Evolutionary conservation across 2,888 invertebrate genomes (phyloP).

Genomic region (Acronicta alni): DNA sequence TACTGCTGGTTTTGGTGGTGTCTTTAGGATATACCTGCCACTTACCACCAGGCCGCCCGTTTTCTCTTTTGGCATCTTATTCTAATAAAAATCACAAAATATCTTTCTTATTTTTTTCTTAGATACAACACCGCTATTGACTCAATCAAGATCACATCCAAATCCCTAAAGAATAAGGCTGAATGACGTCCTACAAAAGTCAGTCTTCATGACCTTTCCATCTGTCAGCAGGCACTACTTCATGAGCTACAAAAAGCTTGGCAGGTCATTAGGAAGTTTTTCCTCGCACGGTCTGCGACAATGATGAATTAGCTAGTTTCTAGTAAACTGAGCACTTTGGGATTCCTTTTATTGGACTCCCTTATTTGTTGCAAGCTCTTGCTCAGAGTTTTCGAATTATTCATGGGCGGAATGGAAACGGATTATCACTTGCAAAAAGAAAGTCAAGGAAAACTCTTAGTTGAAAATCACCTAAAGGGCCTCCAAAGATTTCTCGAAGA

Average conservation of each 20-base stretch:
- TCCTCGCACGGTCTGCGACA: conserved; percentile 67
- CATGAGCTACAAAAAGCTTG: conserved; percentile 61
- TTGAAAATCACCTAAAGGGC: no score
- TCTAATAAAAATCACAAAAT: no score
- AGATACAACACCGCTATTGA: not conserved
- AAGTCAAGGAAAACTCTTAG: no score
- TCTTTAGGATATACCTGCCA: no score
- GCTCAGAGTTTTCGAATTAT: conserved; percentile 10
- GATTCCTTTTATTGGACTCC: conserved; percentile 53
- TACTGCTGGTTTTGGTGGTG: no score
- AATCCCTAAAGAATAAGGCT: not conserved
- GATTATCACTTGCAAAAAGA: not conserved
- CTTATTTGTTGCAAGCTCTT: conserved; percentile 31
- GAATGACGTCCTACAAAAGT: conserved; percentile 31
- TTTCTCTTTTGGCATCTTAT: no score
- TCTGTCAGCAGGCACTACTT: conserved; percentile 41
- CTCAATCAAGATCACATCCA: not conserved
- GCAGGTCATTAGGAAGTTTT: conserved; percentile 73
- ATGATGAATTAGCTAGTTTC: conserved; percentile 68
- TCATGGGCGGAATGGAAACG: not conserved
- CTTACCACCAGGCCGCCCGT: no score
- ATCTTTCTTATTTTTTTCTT: not conserved
- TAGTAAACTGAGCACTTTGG: conserved; percentile 47
- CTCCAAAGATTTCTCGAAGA: no score
- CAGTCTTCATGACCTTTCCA: conserved; percentile 38